Evolutionary conservation across 2,113 vertebrate species (phyloP), one percentile per base, ranked within the genome.

Genomic region (Lasiurus borealis): DNA sequence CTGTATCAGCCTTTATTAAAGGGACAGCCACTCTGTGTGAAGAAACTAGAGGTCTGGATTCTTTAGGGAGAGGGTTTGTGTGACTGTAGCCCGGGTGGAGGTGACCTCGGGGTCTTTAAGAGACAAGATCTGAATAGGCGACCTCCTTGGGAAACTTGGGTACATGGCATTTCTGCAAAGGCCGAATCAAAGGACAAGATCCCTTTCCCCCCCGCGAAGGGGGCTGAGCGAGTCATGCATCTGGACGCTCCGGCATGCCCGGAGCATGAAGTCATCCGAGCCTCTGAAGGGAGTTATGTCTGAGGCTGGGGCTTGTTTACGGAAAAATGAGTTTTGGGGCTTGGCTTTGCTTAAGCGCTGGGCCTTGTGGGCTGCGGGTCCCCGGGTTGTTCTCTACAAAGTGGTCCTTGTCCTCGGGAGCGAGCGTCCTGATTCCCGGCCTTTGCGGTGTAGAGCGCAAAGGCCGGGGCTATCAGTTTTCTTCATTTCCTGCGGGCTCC

Each of bases 211-310:
- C 77, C 85, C 83, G 95, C 96, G 97, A 98, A 97, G 88, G 96
- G 76, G 88, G 68, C 96, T 66, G 97, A 93, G 77, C 81, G 31
- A 93, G 97, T 97, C 97, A 94, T 93, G 88, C 97, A 90, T 97
- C 93, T 95, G 97, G 93, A 85, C 78, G n/a, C 83, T 86, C 62
- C 50, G 90, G 96, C 98, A 96, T 98, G 96, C 98, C 96, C 98
- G 88, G 94, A 75, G 93, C 96, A 96, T 98, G 98, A 98, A 98
- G 95, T 98, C 98, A 98, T 97, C 95, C 93, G 95, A 97, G 97
- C 95, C 96, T 96, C 98, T 97, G 97, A 96, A 97, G 95, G 95
- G 92, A 97, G 96, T 96, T 98, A 96, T 97, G 98, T 98, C 97
- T 98, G 40, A 59, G 96, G 97, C 97, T 95, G 86, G 95, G 95